Conservation (phyloP, 2,797 vertebrate genomes). For the Rhynchotus rufescens region DNA sequence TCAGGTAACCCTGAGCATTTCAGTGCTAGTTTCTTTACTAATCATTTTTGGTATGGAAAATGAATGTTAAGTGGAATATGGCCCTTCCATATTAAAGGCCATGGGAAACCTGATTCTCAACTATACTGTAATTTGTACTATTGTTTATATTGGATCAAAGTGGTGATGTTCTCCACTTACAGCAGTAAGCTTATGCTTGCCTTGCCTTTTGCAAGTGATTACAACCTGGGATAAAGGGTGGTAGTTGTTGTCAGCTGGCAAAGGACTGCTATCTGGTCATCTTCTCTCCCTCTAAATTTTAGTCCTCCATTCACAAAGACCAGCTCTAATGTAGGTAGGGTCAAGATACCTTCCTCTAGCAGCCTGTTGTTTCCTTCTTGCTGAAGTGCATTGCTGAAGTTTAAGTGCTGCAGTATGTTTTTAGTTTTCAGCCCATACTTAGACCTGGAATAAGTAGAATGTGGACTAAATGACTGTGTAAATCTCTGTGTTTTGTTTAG, state of each 20-base stretch:
- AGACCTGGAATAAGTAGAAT: background rate
- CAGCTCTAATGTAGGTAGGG: background rate
- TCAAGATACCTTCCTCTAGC: background rate
- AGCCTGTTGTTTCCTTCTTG: background rate
- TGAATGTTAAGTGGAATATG: background rate
- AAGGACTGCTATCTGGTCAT: background rate
- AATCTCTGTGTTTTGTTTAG: background rate
- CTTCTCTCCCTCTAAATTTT: background rate
- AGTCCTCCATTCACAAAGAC: background rate
- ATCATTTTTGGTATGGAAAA: background rate
- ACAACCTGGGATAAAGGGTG: background rate
- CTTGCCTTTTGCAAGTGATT: background rate
- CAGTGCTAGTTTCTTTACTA: background rate
- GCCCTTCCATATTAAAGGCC: background rate
- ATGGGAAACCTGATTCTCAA: background rate
- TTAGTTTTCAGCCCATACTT: background rate
- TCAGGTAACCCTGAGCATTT: slow-evolving; percentile 71
- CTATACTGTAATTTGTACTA: background rate
- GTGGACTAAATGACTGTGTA: accelerated
- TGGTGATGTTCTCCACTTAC: background rate
- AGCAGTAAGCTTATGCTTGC: background rate
- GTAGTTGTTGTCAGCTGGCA: background rate
- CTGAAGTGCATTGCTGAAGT: background rate
- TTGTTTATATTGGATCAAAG: too few species aligned
- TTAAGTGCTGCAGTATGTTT: background rate